Evolutionary conservation across 2,113 vertebrate species (phyloP), one percentile per base, ranked within the genome.

Genomic region (Malurus melanocephalus): DNA sequence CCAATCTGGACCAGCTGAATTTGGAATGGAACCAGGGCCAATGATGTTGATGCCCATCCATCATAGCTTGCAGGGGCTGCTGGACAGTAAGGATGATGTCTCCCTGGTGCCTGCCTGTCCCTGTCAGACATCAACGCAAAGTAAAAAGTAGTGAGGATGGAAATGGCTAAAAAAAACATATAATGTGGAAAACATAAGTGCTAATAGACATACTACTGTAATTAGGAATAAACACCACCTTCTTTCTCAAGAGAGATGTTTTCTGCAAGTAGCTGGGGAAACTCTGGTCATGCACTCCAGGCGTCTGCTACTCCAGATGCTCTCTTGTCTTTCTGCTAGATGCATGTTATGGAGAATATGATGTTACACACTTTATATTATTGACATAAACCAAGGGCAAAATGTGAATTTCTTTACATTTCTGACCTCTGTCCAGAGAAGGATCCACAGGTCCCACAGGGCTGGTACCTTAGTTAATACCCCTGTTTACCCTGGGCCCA

Each of bases 361-460:
- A 46, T n/a, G 27, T 60, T 68, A 64, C 5, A 48, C 5, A 33
- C 6, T 66, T 73, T 20, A 57, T 22, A 32, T 53, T 69, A 71
- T 11, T 0, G 0, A 38, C 15, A 45, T 53, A 79, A 65, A n/a
- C 30, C 6, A 49, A 76, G 16, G 61, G 3, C 15, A 72, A 27
- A 10, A 27, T 16, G 16, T n/a, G 33, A 56, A 35, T 52, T 57
- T 28, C 19, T 69, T 65, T 3, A 23, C 20, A 48, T 48, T 48
- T 48, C 46, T 48, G 46, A 73, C 35, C 43, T 16, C 27, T 57
- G 38, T 6, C 24, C 33, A 65, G 27, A 84, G 43, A 68, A 9
- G 24, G 24, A 83, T 32, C 11, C 8, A n/a, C 38, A 77, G 32
- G n/a, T 5, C 10, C 60, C 33, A 46, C 14, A 20, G 43, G 20